phyloP scores from a whole-genome alignment of 2,888 invertebrate species.

The Drosophila phalerata region DNA sequence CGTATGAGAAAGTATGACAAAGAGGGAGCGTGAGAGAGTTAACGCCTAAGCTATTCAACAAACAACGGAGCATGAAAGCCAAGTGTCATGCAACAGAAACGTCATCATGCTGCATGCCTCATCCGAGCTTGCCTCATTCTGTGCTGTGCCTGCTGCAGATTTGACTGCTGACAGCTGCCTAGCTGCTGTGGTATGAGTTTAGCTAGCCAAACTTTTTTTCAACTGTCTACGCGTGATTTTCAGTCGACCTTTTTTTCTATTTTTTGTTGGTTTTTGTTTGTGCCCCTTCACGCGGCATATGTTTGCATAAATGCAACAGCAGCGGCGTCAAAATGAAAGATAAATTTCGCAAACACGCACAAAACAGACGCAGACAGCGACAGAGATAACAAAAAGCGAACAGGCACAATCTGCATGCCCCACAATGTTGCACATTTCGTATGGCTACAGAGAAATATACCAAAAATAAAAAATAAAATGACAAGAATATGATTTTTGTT shows the following conservation, averaged over 20 bases:
- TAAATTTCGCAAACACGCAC: constrained; percentile 71
- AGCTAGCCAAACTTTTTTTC: constrained; percentile 46
- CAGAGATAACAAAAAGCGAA: constrained; percentile 10
- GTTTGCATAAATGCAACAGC: constrained; percentile 72
- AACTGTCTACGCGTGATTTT: constrained; percentile 43
- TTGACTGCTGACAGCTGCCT: constrained; percentile 76
- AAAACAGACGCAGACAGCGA: constrained; percentile 41
- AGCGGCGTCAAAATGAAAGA: constrained; percentile 70
- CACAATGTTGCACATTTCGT: constrained; percentile 38
- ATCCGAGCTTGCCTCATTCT: constrained; percentile 14
- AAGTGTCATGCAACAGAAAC: constrained; percentile 43
- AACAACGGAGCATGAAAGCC: constrained; percentile 24
- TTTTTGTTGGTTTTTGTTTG: constrained; percentile 4
- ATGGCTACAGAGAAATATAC: not conserved
- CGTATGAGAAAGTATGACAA: not conserved
- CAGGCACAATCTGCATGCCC: constrained; percentile 19
- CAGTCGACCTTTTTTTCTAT: not conserved
- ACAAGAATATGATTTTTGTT: constrained; percentile 40
- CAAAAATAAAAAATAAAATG: not conserved
- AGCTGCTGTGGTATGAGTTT: constrained; percentile 27
- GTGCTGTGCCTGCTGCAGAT: constrained; percentile 40
- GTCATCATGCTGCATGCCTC: constrained; percentile 46
- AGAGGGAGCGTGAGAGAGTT: not conserved
- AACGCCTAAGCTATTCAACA: constrained; percentile 26
- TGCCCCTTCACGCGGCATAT: constrained; percentile 66